Evolutionary conservation across 1,140 invertebrate species (phyloP).

Genomic region (Bombus pascuorum): DNA sequence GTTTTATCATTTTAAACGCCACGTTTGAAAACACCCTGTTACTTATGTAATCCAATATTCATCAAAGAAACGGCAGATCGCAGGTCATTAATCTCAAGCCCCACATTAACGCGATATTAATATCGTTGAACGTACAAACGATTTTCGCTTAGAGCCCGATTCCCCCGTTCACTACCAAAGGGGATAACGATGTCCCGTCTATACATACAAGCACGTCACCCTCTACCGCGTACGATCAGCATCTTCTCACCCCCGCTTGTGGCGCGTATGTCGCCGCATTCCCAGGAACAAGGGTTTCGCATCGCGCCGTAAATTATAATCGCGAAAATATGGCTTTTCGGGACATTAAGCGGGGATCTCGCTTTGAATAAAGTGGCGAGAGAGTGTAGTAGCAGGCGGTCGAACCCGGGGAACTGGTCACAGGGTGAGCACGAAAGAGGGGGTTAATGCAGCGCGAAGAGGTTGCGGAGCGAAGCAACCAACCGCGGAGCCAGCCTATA

Average conservation of each 20-base stretch:
- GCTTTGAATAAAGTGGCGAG: constrained; percentile 70
- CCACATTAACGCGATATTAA: background rate
- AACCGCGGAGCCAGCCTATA: constrained; percentile 70
- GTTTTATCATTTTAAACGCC: too few species aligned
- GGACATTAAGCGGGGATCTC: constrained; percentile 72
- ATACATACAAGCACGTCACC: background rate
- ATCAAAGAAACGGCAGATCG: background rate
- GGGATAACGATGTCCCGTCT: background rate
- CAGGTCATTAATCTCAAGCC: background rate
- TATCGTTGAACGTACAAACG: background rate
- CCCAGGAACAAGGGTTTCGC: constrained; percentile 7
- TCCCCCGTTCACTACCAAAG: too few species aligned
- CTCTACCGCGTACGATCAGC: background rate
- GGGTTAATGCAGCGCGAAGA: constrained; percentile 66
- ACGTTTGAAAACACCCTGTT: background rate
- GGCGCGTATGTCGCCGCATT: too few species aligned
- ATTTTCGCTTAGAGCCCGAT: background rate
- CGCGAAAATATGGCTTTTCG: constrained; percentile 75
- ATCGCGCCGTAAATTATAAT: constrained; percentile 73
- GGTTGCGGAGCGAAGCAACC: constrained; percentile 60
- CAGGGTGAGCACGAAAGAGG: constrained; percentile 10
- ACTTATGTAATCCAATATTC: background rate
- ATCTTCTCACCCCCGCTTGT: background rate
- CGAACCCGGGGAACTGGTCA: background rate
- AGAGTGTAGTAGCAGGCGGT: constrained; percentile 9